Evolutionary conservation across 37 sponge, comb jelly and placozoan genomes (phyloP).

Genomic region (Petrosia ficiformis): DNA sequence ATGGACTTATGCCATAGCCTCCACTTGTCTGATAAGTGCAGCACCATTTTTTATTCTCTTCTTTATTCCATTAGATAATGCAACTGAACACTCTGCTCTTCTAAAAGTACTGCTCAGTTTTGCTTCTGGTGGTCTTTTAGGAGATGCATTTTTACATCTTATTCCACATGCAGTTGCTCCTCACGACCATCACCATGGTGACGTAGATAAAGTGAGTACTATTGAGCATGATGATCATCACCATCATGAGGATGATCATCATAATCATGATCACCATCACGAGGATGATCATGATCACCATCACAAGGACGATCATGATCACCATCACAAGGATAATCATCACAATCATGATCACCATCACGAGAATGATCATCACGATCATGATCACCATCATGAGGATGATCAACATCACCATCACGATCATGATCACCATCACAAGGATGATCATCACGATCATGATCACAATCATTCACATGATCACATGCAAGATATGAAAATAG

Average conservation of each 20-base stretch:
- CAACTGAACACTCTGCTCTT: slow-evolving; percentile 59
- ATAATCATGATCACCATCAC: slow-evolving; percentile 25
- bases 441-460: slow-evolving; percentile 37
- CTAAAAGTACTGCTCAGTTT: slow-evolving; percentile 88
- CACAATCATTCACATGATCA: slow-evolving; percentile 60
- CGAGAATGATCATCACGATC: slow-evolving; percentile 32
- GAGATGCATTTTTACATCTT: slow-evolving; percentile 95
- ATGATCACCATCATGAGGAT: slow-evolving; percentile 51
- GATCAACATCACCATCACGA: slow-evolving; percentile 30
- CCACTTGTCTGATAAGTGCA: slow-evolving; percentile 83
- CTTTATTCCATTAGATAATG: slow-evolving; percentile 78
- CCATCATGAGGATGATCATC: slow-evolving; percentile 26
- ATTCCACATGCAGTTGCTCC: slow-evolving; percentile 93
- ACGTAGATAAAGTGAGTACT: no score
- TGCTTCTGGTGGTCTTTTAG: slow-evolving; percentile 93
- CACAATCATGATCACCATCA: slow-evolving; percentile 66
- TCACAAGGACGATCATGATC: slow-evolving; percentile 4
- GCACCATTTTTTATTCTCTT: slow-evolving; percentile 89
- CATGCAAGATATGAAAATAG: slow-evolving; percentile 74
- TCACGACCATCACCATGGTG: slow-evolving; percentile 44
- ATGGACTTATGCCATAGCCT: slow-evolving; percentile 69
- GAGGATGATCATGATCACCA: slow-evolving; percentile 29
- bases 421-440: slow-evolving; percentile 39
- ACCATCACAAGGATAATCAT: slow-evolving; percentile 28
- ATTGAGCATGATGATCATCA: slow-evolving; percentile 36